phyloP scores from a whole-genome alignment of 2,113 vertebrate genomes.

The Ceyx margarethae region DNA sequence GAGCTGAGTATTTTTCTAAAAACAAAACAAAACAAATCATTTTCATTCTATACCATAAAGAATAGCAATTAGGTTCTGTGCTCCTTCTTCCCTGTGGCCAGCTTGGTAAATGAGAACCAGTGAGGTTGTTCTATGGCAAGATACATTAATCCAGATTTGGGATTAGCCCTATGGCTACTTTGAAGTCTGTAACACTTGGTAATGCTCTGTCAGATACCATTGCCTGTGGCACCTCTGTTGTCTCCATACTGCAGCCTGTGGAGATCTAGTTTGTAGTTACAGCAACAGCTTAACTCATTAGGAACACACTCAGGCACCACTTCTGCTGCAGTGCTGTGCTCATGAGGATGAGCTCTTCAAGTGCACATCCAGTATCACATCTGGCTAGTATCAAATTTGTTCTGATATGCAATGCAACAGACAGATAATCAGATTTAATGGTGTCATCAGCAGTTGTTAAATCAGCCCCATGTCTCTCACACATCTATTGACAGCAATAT shows the following conservation, averaged over 20 bases:
- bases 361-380: not conserved
- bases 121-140: not conserved
- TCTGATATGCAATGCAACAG: not conserved
- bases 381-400: not conserved
- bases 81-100: not conserved
- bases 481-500: not conserved
- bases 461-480: not conserved
- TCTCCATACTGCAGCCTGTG: not conserved
- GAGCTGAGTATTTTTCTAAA: not conserved
- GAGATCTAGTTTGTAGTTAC: not conserved
- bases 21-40: too few species aligned
- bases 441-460: not conserved
- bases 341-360: not conserved
- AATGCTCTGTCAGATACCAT: not conserved
- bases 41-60: not conserved
- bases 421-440: not conserved
- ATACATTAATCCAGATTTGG: not conserved
- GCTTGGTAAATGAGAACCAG: not conserved
- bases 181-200: not conserved
- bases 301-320: not conserved
- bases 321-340: not conserved
- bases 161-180: not conserved
- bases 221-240: not conserved
- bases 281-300: not conserved
- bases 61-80: not conserved